Evolutionary conservation across 2,797 vertebrate species (phyloP), one percentile per base, ranked within the genome.

Genomic region (Coranthus polyacanthus): DNA sequence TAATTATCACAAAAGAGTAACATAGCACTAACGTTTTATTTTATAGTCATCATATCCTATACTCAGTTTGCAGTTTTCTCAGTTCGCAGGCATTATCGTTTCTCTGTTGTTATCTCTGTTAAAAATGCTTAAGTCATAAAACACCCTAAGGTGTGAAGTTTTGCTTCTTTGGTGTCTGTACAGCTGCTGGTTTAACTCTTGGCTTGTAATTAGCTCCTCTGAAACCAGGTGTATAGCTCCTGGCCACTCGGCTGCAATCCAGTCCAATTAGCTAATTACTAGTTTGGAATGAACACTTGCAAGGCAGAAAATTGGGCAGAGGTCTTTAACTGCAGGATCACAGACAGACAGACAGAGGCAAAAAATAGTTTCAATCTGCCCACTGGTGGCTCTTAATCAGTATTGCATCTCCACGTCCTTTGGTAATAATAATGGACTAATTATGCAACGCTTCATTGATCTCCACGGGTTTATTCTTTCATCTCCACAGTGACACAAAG

Each of bases 281-380:
- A 26, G 51, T 58, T 65, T 26, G 44, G 12, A 53, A 5, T 46
- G 20, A 62, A 69, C 52, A 58, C 49, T 37, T 58, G 16, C 5
- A 57, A 17, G 45, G 65, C n/a, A 13, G 17, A 16, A 65, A 39
- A 36, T 54, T 56, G 65, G 24, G 22, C 44, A 36, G 17, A 13
- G 17, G 2, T 46, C 24, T 70, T 50, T 26, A 46, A 38, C 52
- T 57, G 38, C 63, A 42, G 44, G 20, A 21, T 44, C 26, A 20
- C 36, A 58, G 12, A 18, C 21, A 16, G 34, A 51, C 37, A 20
- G 21, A 73, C 24, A 12, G 13, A 37, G 39, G 16, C 22, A 75
- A 81, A 79, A n/a, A 47, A 70, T 69, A 1, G 89, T 73, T 79
- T 52, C n/a, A 77, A 71, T 65, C 88, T 91, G 91, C 91, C 89